Evolutionary conservation across 1,140 invertebrate genomes (phyloP).

Genomic region (Bicyclus anynana): DNA sequence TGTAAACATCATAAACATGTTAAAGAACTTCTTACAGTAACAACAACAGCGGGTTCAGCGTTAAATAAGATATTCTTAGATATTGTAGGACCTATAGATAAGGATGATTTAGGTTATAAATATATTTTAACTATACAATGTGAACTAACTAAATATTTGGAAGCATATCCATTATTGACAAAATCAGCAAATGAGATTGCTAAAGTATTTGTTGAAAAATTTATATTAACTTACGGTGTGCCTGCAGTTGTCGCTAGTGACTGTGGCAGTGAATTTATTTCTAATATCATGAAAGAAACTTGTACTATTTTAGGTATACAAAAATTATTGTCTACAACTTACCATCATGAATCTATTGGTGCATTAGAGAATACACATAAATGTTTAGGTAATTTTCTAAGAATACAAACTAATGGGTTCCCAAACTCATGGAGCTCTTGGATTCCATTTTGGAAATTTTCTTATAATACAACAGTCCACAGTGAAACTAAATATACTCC

Average conservation of each 20-base stretch:
- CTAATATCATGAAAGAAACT: not conserved
- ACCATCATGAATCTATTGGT: slow-evolving; percentile 24
- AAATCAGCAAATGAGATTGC: not conserved
- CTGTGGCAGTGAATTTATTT: slow-evolving; percentile 1
- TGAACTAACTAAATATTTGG: slow-evolving; percentile 13
- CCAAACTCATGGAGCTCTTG: not conserved
- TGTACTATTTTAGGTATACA: slow-evolving; percentile 14
- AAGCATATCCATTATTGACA: slow-evolving; percentile 12
- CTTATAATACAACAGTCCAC: slow-evolving; percentile 23
- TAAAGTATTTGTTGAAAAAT: slow-evolving; percentile 12
- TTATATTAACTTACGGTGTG: slow-evolving; percentile 14
- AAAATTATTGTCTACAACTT: slow-evolving; percentile 18
- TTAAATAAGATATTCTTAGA: slow-evolving; percentile 20
- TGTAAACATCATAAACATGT: slow-evolving; percentile 1
- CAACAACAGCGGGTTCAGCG: slow-evolving; percentile 12
- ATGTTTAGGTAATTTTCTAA: slow-evolving; percentile 7
- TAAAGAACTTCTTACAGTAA: slow-evolving; percentile 13
- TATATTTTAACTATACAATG: slow-evolving; percentile 19
- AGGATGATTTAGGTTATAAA: not conserved
- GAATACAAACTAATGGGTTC: slow-evolving; percentile 4
- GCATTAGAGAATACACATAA: slow-evolving; percentile 23
- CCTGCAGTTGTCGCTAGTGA: slow-evolving; percentile 1
- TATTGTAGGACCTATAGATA: slow-evolving; percentile 12
- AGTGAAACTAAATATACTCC: slow-evolving; percentile 21
- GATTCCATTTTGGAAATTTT: slow-evolving; percentile 6